Percentiles rank a stretch among this genome's conserved stretches.
Evolutionary conservation across 92 coral and sea anemone species (phyloP).

Genomic region (Zoanthus sansibaricus): DNA sequence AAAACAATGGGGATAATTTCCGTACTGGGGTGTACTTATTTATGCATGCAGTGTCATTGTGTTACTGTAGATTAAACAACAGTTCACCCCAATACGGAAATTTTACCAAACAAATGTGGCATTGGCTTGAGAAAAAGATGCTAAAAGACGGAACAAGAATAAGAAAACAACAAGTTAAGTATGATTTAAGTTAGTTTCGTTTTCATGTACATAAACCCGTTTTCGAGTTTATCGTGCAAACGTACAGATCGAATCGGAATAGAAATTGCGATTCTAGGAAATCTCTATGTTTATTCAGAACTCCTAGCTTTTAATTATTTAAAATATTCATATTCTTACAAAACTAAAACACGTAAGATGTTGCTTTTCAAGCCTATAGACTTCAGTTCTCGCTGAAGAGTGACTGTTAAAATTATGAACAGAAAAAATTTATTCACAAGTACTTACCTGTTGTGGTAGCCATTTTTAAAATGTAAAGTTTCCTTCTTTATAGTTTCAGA

Average conservation of each 20-base stretch:
- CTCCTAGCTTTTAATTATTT: not conserved
- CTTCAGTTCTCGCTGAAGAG: not conserved
- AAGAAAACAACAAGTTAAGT: not conserved
- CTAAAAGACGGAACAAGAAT: not conserved
- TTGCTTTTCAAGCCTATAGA: not conserved
- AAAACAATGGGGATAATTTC: not conserved
- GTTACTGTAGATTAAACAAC: too few relatives aligned
- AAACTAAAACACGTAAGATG: not conserved
- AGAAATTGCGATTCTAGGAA: not conserved
- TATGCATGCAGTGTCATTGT: too few relatives aligned
- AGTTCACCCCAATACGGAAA: too few relatives aligned
- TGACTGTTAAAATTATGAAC: not conserved
- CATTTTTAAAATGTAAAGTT: not conserved
- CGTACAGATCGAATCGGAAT: too few relatives aligned
- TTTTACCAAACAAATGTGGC: not conserved
- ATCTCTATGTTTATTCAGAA: not conserved
- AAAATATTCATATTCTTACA: not conserved
- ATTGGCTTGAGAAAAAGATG: not conserved
- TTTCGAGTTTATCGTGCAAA: too few relatives aligned
- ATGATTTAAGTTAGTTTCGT: not conserved
- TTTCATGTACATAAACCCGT: not conserved
- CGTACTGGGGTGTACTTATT: too few relatives aligned
- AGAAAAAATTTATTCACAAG: not conserved
- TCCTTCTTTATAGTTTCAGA: not conserved
- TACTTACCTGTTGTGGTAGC: conserved; percentile 43